Evolutionary conservation across 2,888 invertebrate species (phyloP).

Genomic region (Platypus cylindrus): DNA sequence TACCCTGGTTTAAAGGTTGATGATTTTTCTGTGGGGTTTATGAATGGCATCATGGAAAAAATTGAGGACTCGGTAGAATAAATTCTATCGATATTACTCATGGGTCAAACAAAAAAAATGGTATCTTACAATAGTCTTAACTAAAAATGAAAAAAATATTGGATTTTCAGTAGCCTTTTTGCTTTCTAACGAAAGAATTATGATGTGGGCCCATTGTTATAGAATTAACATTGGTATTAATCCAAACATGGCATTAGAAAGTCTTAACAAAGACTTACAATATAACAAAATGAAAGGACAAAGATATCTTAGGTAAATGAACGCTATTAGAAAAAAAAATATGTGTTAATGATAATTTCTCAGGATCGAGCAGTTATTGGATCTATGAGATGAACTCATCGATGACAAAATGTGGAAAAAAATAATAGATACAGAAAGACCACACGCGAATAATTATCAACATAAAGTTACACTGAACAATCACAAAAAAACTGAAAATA

Average conservation of each 20-base stretch:
- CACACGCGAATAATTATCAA: slow-evolving; percentile 15
- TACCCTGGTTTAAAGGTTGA: slow-evolving; percentile 3
- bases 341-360: not conserved
- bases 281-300: slow-evolving; percentile 13
- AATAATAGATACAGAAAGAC: slow-evolving; percentile 14
- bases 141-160: slow-evolving; percentile 14
- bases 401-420: slow-evolving; percentile 16
- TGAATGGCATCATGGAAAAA: slow-evolving; percentile 13
- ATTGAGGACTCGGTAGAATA: slow-evolving; percentile 8
- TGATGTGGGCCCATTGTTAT: slow-evolving; percentile 18
- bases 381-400: slow-evolving; percentile 13
- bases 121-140: slow-evolving; percentile 10
- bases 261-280: slow-evolving; percentile 17
- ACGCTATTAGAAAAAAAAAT: not conserved
- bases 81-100: no score
- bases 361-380: slow-evolving; percentile 8
- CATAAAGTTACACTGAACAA: slow-evolving; percentile 12
- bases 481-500: slow-evolving; percentile 13
- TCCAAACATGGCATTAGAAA: slow-evolving; percentile 19
- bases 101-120: slow-evolving; percentile 10
- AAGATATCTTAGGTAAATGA: slow-evolving; percentile 5
- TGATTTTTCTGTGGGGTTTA: slow-evolving; percentile 13
- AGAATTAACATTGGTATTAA: slow-evolving; percentile 16
- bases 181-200: slow-evolving; percentile 11
- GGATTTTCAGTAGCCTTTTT: slow-evolving; percentile 15